Evolutionary conservation across 2,888 invertebrate species (phyloP).

Genomic region (Ormyrus rosae): DNA sequence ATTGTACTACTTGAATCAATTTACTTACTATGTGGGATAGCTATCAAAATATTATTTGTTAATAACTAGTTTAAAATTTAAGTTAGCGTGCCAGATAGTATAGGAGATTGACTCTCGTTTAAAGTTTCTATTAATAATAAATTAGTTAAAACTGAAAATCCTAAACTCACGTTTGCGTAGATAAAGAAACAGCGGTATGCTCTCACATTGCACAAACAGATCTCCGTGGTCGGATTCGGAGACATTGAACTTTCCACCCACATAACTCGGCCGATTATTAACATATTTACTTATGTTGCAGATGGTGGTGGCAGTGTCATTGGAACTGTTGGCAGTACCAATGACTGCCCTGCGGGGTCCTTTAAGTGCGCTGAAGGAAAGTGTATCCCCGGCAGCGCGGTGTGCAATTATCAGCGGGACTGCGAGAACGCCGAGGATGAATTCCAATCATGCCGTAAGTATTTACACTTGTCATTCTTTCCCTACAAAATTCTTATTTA

Average conservation of each 20-base stretch:
- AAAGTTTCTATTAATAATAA: too few species aligned
- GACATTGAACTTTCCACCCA: slow-evolving; percentile 11
- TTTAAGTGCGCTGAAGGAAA: slow-evolving; percentile 91
- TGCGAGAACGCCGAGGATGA: slow-evolving; percentile 96
- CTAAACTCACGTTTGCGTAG: too few species aligned
- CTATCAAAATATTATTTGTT: too few species aligned
- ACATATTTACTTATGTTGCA: not conserved
- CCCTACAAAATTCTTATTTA: too few species aligned
- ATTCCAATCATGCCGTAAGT: slow-evolving; percentile 93
- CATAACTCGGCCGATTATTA: not conserved
- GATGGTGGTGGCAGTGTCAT: slow-evolving; percentile 31
- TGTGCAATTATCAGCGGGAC: slow-evolving; percentile 96
- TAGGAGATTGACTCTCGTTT: too few species aligned
- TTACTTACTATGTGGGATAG: too few species aligned
- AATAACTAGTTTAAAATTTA: too few species aligned
- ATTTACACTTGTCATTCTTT: not conserved
- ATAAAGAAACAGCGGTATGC: too few species aligned
- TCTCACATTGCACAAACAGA: too few species aligned
- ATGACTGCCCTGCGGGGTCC: slow-evolving; percentile 83
- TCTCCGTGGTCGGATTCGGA: not conserved
- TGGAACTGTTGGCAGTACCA: slow-evolving; percentile 31
- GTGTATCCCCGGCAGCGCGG: slow-evolving; percentile 90
- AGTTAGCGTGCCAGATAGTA: too few species aligned
- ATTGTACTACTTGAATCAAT: too few species aligned
- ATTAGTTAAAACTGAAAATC: too few species aligned